These are phyloP conservation scores for Loxodonta africana DNA, from an alignment of 2,113 vertebrate genomes.

Conservation along the genomic window DNA sequence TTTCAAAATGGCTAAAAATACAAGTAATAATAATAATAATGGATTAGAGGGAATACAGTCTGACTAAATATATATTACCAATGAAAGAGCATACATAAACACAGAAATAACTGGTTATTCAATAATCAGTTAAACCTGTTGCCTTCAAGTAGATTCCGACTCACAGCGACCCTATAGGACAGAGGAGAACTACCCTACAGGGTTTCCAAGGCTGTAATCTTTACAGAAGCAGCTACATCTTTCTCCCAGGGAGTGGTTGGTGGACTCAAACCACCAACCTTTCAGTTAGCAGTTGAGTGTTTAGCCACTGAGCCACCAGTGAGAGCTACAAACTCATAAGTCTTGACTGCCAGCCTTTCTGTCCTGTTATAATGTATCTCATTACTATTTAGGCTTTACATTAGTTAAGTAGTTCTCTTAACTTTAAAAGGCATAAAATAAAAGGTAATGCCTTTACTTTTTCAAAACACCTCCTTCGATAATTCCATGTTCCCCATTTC, in stretches of 20 bases:
- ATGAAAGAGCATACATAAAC: background rate
- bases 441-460: background rate
- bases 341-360: background rate
- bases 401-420: constrained; percentile 4
- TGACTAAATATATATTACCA: background rate
- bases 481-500: background rate
- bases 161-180: no score
- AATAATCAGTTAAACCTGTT: background rate
- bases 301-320: background rate
- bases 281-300: no score
- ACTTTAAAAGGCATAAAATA: constrained; percentile 51
- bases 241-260: no score
- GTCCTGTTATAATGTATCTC: background rate
- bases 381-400: constrained; percentile 20
- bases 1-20: constrained; percentile 12
- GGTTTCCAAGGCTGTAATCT: no score
- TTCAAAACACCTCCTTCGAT: background rate
- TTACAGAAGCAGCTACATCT: no score
- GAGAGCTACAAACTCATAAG: background rate
- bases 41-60: background rate
- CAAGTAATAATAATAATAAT: background rate
- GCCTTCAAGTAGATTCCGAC: no score
- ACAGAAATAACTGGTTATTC: background rate
- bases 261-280: no score
- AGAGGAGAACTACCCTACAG: no score